phyloP scores from a whole-genome alignment of 2,888 invertebrate genomes.

The Leptogaster cylindrica region DNA sequence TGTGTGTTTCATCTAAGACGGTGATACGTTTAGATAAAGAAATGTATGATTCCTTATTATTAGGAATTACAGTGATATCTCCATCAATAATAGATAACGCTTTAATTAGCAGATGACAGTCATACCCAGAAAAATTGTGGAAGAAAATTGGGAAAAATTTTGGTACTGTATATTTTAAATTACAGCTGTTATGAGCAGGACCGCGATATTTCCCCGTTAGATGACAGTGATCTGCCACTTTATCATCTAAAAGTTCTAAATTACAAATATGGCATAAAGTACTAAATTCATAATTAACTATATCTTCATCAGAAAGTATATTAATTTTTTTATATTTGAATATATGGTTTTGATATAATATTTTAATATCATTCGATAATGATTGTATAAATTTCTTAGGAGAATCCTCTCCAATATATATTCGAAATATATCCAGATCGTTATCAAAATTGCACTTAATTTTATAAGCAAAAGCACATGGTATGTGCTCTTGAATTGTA shows the following conservation, averaged over 20 bases:
- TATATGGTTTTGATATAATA: background rate
- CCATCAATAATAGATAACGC: constrained; percentile 32
- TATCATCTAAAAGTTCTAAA: background rate
- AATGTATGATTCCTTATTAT: constrained; percentile 52
- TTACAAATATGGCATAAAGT: constrained; percentile 21
- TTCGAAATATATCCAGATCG: constrained; percentile 7
- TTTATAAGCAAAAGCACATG: constrained; percentile 16
- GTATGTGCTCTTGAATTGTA: constrained; percentile 4
- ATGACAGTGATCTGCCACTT: constrained; percentile 32
- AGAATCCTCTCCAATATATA: background rate
- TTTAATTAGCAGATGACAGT: constrained; percentile 19
- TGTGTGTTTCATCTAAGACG: constrained; percentile 39
- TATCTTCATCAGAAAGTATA: background rate
- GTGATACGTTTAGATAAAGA: constrained; percentile 51
- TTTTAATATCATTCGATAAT: constrained; percentile 5
- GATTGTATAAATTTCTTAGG: background rate
- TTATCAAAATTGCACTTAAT: constrained; percentile 18
- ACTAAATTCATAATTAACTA: background rate
- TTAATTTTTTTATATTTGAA: too few species aligned
- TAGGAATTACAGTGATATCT: constrained; percentile 49
- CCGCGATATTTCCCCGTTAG: background rate
- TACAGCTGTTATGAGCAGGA: constrained; percentile 14
- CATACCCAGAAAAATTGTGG: constrained; percentile 21
- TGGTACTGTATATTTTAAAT: constrained; percentile 11
- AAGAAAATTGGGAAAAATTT: background rate